Evolutionary conservation across 2,797 vertebrate species (phyloP).

Genomic region (Hapalemur alaotrensis): DNA sequence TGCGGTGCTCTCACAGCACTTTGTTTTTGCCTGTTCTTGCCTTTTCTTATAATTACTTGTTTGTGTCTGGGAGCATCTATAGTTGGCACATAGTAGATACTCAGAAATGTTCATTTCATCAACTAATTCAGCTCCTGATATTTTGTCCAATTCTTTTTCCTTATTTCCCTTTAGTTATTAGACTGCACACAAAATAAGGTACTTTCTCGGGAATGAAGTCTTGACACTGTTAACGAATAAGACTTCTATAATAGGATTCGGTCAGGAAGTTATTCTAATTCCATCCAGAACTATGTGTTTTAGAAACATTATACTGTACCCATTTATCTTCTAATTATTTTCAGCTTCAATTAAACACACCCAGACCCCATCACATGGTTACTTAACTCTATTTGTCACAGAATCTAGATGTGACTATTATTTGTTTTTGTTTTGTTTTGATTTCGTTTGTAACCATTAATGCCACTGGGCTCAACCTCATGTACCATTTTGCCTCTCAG

Average conservation of each 20-base stretch:
- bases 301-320: not conserved
- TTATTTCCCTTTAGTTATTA: conserved; percentile 21
- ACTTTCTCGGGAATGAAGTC: not conserved
- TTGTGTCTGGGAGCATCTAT: not conserved
- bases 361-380: not conserved
- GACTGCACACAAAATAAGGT: not conserved
- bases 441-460: not conserved
- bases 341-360: not conserved
- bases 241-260: not conserved
- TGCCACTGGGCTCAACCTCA: not conserved
- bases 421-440: not conserved
- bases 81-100: not conserved
- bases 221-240: not conserved
- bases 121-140: not conserved
- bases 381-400: not conserved
- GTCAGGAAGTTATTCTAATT: not conserved
- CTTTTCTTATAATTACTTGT: not conserved
- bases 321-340: conserved; percentile 17
- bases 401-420: not conserved
- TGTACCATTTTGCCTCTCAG: conserved; percentile 7
- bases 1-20: too few species aligned
- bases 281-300: not conserved
- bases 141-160: not conserved
- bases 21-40: not conserved
- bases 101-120: not conserved